phyloP scores from a whole-genome alignment of 2,888 invertebrate species.

The Eumerus sabulonum region DNA sequence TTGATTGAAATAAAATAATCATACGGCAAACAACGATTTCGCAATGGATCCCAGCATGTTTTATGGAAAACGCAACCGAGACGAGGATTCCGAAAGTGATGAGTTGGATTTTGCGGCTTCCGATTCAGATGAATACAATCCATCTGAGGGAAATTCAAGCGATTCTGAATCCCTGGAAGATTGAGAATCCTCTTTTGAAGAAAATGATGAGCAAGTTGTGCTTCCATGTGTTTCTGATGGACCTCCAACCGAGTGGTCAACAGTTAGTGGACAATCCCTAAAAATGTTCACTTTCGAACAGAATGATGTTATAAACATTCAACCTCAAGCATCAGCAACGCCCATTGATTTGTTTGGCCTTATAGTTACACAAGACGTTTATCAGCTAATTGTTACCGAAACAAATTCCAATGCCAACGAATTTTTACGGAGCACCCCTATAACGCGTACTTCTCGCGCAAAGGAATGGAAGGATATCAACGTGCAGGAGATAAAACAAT shows the following conservation, averaged over 20 bases:
- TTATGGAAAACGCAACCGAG: conserved; percentile 25
- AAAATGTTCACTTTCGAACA: too few relatives aligned
- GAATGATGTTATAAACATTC: too few relatives aligned
- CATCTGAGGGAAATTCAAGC: conserved; percentile 2
- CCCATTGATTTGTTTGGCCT: too few relatives aligned
- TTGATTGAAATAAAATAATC: conserved; percentile 15
- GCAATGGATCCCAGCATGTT: conserved; percentile 16
- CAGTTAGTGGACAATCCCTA: too few relatives aligned
- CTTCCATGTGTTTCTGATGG: too few relatives aligned
- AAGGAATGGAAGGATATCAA: conserved; percentile 7
- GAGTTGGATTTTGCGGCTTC: conserved; percentile 19
- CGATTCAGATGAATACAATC: conserved; percentile 15
- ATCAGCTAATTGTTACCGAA: too few relatives aligned
- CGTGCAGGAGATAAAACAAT: neutral
- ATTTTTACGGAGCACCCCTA: conserved; percentile 9
- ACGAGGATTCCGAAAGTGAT: conserved; percentile 14
- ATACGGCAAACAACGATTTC: conserved; percentile 10
- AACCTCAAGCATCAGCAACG: too few relatives aligned
- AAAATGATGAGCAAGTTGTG: too few relatives aligned
- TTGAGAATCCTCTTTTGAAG: too few relatives aligned
- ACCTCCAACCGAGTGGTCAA: too few relatives aligned
- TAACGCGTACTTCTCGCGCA: conserved; percentile 12
- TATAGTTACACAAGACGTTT: too few relatives aligned
- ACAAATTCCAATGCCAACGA: conserved; percentile 15
- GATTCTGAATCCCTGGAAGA: too few relatives aligned